Conservation (phyloP, 2,797 vertebrate genomes). For the Myripristis jacobus region DNA sequence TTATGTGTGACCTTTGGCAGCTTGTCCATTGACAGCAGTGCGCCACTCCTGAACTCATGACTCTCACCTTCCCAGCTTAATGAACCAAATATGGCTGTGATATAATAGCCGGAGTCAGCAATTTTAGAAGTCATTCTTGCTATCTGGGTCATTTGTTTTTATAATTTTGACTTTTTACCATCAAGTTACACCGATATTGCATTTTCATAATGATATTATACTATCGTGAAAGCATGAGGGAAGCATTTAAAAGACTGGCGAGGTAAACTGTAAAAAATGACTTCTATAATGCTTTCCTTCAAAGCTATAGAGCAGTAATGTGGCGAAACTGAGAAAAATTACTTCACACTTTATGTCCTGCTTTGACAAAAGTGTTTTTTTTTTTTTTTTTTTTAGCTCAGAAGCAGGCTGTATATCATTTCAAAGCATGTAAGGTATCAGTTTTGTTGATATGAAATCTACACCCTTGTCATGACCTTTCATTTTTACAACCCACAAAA, state of each 20-base stretch:
- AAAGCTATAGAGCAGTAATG: slow-evolving; percentile 4
- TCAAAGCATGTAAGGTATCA: neutral
- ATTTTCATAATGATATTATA: slow-evolving; percentile 41
- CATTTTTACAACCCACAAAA: neutral
- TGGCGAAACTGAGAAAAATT: neutral
- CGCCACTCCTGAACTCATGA: slow-evolving; percentile 58
- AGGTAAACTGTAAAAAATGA: slow-evolving; percentile 16
- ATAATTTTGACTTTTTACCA: slow-evolving; percentile 68
- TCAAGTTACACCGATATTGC: slow-evolving; percentile 30
- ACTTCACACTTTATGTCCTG: neutral
- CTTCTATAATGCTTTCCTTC: slow-evolving; percentile 6
- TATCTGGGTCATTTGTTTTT: slow-evolving; percentile 72
- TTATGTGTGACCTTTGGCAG: slow-evolving; percentile 77
- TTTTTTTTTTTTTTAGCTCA: neutral
- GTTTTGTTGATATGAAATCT: slow-evolving; percentile 7
- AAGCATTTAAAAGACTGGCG: slow-evolving; percentile 1
- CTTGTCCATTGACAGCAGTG: slow-evolving; percentile 60
- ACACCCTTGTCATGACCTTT: neutral
- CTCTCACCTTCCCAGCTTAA: slow-evolving; percentile 78
- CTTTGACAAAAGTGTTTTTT: neutral
- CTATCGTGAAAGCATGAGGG: neutral
- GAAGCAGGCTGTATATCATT: neutral
- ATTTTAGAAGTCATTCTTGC: slow-evolving; percentile 71
- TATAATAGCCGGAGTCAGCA: slow-evolving; percentile 64
- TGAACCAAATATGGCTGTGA: slow-evolving; percentile 67